Base-by-base conservation (phyloP, 2,113 vertebrate species). In the Thamnaconus septentrionalis region DNA sequence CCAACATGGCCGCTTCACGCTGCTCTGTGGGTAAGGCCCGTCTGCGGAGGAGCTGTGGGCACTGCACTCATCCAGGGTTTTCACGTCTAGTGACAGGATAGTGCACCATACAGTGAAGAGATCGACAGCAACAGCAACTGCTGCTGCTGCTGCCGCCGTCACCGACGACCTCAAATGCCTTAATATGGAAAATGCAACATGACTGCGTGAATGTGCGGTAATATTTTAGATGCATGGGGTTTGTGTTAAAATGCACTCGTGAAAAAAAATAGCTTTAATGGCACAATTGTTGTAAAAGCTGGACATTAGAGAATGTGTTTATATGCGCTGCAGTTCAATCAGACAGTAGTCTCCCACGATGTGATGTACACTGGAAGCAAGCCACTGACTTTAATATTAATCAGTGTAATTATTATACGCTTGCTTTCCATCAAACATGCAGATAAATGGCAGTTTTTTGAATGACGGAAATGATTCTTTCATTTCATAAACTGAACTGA, bases 1-100 rank as follows among this genome's bases (percentile, higher is more conserved):
- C 79, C 78, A 86, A 82, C 85, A 85, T 83, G 83, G 83, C 83
- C 68, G 74, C 18, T 31, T 31, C 18, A 85, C 72, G 3, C 46
- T 66, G 69, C 75, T 71, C 65, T 60, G 66, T 75, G 70, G 81
- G 73, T 74, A 76, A 59, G 49, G 68, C 50, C 56, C 55, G 60
- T 61, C 71, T 69, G 47, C 9, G 52, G 66, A 73, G 61, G 57
- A 68, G 64, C 60, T 8, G 2, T 52, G 50, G 63, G 63, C 51
- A 56, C 51, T 1, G 61, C 59, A 75, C 56, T 64, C 59, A 69
- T 56, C 52, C 0, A 63, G 60, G 55, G 18, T 31, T 31, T 31
- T 31, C 18, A 31, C 18, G 18, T 31, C 18, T 31, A 31, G 18
- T 31, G 61, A 63, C 60, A 63, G 59, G 40, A 56, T 4, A 3